Conservation (phyloP, 1,140 invertebrate genomes). For the Aethina tumida region DNA sequence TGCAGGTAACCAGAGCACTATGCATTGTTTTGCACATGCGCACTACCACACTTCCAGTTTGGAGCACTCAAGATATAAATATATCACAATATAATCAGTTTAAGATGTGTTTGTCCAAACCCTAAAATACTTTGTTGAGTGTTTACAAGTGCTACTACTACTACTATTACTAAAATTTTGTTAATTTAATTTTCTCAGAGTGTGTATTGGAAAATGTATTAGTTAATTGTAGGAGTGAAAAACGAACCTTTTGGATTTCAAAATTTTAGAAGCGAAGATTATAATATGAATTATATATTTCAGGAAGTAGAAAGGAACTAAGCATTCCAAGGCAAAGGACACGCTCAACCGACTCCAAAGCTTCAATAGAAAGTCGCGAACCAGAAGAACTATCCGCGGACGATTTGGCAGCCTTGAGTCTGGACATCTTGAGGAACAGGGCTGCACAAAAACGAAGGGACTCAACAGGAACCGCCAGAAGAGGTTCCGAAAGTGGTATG, state of each 20-base stretch:
- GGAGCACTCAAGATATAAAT: too few species aligned
- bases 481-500: slow-evolving; percentile 45
- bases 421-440: slow-evolving; percentile 27
- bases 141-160: too few species aligned
- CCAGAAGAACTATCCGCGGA: slow-evolving; percentile 27
- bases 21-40: too few species aligned
- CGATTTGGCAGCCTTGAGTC: slow-evolving; percentile 26
- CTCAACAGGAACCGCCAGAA: slow-evolving; percentile 27
- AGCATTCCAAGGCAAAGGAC: slow-evolving; percentile 27
- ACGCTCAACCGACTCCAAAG: slow-evolving; percentile 32
- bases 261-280: too few species aligned
- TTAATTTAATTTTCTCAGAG: too few species aligned
- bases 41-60: too few species aligned
- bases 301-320: slow-evolving; percentile 26
- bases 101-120: slow-evolving; percentile 2
- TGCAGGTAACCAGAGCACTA: too few species aligned
- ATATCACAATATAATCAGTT: too few species aligned
- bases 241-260: too few species aligned
- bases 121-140: not conserved
- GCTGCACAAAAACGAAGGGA: slow-evolving; percentile 27
- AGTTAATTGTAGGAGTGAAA: too few species aligned
- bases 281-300: slow-evolving; percentile 7
- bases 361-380: slow-evolving; percentile 25
- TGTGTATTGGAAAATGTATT: too few species aligned
- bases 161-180: too few species aligned